A percentile compares a stretch with the other conserved stretches of the same genome.
Evolutionary conservation across 2,888 invertebrate genomes (phyloP).

Genomic region (Apantesis nais): DNA sequence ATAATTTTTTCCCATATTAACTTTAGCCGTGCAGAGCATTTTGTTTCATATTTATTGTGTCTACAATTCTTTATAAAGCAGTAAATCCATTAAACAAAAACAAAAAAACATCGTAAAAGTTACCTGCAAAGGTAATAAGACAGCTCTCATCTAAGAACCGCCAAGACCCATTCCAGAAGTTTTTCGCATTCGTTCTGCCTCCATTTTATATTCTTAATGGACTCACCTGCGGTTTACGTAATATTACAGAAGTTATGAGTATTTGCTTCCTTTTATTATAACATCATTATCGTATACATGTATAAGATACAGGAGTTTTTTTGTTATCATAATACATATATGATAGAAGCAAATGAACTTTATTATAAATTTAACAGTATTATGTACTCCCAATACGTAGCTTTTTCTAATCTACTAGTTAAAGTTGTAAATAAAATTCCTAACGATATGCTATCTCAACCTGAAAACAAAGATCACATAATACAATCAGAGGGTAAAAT

Average conservation of each 20-base stretch:
- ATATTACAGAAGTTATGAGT: slow-evolving; percentile 54
- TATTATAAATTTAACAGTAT: neutral
- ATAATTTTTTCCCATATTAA: slow-evolving; percentile 37
- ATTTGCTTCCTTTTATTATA: slow-evolving; percentile 43
- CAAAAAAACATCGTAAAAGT: slow-evolving; percentile 56
- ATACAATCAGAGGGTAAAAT: neutral
- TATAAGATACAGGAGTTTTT: neutral
- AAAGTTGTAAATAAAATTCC: neutral
- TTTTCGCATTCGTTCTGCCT: slow-evolving; percentile 65
- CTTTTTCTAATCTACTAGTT: neutral
- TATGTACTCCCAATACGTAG: neutral
- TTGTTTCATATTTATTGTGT: slow-evolving; percentile 46
- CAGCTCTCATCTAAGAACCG: slow-evolving; percentile 57
- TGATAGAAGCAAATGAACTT: neutral
- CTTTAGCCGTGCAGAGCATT: slow-evolving; percentile 33
- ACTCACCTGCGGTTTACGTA: slow-evolving; percentile 61
- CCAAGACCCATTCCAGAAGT: slow-evolving; percentile 63
- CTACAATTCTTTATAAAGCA: slow-evolving; percentile 49
- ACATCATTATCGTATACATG: slow-evolving; percentile 33
- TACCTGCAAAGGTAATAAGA: slow-evolving; percentile 59
- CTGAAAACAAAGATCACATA: neutral
- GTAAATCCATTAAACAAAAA: slow-evolving; percentile 58
- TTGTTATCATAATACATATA: neutral
- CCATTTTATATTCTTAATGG: slow-evolving; percentile 74
- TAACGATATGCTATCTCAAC: neutral